Base-by-base conservation (phyloP, 2,113 vertebrate species). In the Epinephelus fuscoguttatus region DNA sequence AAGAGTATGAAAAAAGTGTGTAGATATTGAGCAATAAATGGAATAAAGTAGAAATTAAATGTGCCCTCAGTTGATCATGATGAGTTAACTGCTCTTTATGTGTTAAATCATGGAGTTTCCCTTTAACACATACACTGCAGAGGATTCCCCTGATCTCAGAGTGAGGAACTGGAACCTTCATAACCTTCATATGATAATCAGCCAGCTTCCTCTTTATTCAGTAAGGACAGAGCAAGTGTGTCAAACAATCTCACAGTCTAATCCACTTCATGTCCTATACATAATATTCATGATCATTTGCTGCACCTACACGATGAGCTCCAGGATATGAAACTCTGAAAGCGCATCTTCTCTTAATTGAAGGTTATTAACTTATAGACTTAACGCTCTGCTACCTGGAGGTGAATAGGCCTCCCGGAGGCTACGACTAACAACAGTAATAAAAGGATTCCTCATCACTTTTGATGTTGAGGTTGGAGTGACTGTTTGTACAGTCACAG, bases 301-400 rank as follows among this genome's bases (percentile, higher is more conserved):
- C 50, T 71, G 55, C 19, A 57, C 55, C 78, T 64, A 23, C 60
- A 49, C 2, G 3, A 49, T 60, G 55, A 75, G 64, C 72, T 78
- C 11, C 56, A 72, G 45, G 70, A 62, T 33, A 75, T 14, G 4
- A 81, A 84, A 57, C 68, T 75, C 45, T 57, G 47, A 75, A 82
- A 72, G 33, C 8, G 17, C 42, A 64, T 73, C 70, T 21, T 72
- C 81, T 52, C 37, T 62, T 74, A 83, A 89, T 89, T 83, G 47
- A 73, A 69, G 82, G 89, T 88, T 85, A 87, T 90, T 84, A 78
- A 70, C 69, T 63, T 12, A 71, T 80, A 87, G 49, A 75, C 71
- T 63, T 6, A 40, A 18, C 3, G 21, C 45, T 75, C 14, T 47
- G 2, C 15, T 68, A 71, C 61, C 68, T 47, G 25, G 6, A 73